Conservation (phyloP, 2,113 vertebrate species). For the Crotalus horridus region DNA sequence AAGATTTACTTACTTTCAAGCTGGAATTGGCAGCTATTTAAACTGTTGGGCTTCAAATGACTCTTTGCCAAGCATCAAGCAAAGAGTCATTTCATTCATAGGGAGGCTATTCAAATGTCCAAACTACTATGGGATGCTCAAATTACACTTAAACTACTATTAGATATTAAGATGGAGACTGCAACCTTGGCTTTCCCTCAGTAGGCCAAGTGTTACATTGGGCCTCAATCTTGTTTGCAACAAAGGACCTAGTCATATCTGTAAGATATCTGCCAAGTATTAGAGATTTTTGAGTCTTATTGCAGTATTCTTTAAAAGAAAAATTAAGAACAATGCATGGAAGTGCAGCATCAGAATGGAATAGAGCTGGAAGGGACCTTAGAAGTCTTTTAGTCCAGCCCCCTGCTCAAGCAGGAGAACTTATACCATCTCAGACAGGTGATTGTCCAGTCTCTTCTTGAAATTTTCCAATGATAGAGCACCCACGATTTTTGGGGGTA, state of each 20-base stretch:
- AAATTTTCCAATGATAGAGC: no score
- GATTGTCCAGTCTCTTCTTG: no score
- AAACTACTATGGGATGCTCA: not conserved
- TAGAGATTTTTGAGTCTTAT: not conserved
- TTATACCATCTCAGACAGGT: no score
- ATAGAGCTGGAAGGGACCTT: no score
- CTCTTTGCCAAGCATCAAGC: not conserved
- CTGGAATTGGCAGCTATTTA: not conserved
- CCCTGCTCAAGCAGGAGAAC: no score
- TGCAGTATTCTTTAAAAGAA: not conserved
- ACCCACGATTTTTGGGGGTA: no score
- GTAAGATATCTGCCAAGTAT: not conserved
- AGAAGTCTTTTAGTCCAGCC: no score
- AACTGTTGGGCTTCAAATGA: not conserved
- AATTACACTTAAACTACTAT: not conserved
- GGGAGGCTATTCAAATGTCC: not conserved
- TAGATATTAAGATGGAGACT: not conserved
- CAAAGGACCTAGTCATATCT: not conserved
- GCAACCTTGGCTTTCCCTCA: not conserved
- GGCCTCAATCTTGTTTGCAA: not conserved
- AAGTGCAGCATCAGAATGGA: not conserved
- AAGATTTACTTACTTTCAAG: not conserved
- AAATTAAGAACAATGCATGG: not conserved
- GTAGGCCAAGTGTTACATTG: not conserved
- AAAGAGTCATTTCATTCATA: not conserved